Evolutionary conservation across 2,888 invertebrate genomes (phyloP), one percentile per base, ranked within the genome.

Genomic region (Pterostichus niger): DNA sequence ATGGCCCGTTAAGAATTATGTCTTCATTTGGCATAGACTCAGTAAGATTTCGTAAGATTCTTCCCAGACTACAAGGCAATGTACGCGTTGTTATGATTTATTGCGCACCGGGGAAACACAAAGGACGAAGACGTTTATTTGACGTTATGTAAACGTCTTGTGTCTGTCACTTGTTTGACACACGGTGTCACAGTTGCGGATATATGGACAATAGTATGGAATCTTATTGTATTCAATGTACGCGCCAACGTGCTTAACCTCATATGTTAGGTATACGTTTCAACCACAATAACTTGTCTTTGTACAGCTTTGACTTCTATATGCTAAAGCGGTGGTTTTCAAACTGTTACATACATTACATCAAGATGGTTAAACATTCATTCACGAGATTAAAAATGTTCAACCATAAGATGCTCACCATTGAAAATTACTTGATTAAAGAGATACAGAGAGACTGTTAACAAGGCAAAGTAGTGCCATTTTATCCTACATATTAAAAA

Each of bases 121-220:
- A 13, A 40, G 71, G 46, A 44, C 24, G 10, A 31, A 71, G 71
- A 71, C 71, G 71, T 71, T 71, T 15, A 71, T 44, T 71, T 44
- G 71, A 71, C 71, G 46, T 71, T 71, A 44, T 77, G 54, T 54
- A 59, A 77, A 77, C 56, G 56, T 77, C 44, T 6, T 15, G 59
- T 59, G 59, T 35, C 44, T 77, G 77, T 77, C 77, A 77, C 17
- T 13, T 40, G 17, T 11, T 11, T 77, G 77, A 59, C 77, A 77
- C 56, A 35, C 11, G 11, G 56, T 56, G 77, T 77, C 59, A 77
- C 77, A 52, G 35, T n/a, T n/a, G 40, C 77, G 59, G 77, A 77
- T 77, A 77, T 77, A 77, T 77, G 77, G 77, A 77, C 77, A 77
- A 77, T 59, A 52, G 77, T 11, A 52, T 35, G 59, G 77, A 77